A percentile compares a stretch with the other conserved stretches of the same genome.
These are phyloP conservation scores for Prunella fulvescens DNA, from an alignment of 2,113 vertebrate species.

Conservation along the genomic window DNA sequence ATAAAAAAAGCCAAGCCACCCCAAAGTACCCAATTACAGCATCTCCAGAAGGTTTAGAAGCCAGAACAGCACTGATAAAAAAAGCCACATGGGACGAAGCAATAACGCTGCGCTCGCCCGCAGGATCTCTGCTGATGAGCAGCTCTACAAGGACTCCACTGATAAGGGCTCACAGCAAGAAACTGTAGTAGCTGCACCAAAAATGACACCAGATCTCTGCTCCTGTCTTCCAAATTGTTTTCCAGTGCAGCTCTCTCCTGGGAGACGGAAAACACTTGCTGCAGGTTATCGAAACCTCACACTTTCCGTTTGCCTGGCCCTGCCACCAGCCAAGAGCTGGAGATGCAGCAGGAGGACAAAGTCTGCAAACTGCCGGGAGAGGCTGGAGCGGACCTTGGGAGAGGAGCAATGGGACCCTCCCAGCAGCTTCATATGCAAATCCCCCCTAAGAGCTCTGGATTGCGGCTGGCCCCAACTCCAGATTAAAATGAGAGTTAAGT, in stretches of 20 bases:
- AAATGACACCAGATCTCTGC: conserved; percentile 39
- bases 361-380: not conserved
- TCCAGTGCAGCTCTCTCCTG: not conserved
- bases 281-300: not conserved
- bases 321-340: not conserved
- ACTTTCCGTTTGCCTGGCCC: not conserved
- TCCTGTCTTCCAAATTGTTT: conserved; percentile 16
- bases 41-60: conserved; percentile 21
- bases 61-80: not conserved
- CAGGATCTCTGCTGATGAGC: conserved; percentile 40
- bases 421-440: not conserved
- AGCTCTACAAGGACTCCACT: not conserved
- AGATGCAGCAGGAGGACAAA: not conserved
- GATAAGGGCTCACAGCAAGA: conserved; percentile 13
- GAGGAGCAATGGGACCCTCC: not conserved
- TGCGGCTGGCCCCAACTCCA: accelerated
- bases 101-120: not conserved
- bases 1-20: not conserved
- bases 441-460: accelerated
- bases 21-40: not conserved
- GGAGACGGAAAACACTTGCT: not conserved
- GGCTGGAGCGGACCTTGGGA: not conserved
- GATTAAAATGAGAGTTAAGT: not conserved
- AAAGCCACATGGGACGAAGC: conserved; percentile 30
- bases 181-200: conserved; percentile 17